Percentiles rank a stretch among this genome's conserved stretches.
Evolutionary conservation across 1,140 invertebrate genomes (phyloP).

Genomic region (Dendroctonus valens): DNA sequence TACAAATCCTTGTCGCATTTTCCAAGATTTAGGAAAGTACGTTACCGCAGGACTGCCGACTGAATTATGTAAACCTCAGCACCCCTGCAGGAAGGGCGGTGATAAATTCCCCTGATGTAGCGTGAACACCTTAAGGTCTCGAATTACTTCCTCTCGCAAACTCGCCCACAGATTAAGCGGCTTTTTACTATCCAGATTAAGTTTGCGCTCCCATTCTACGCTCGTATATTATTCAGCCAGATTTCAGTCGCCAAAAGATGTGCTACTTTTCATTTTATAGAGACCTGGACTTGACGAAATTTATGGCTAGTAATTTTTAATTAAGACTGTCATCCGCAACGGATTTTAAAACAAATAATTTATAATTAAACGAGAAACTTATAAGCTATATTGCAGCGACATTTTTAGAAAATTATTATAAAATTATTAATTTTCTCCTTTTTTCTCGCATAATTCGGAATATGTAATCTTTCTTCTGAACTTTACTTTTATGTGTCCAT

Average conservation of each 20-base stretch:
- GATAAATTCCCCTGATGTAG: slow-evolving; percentile 17
- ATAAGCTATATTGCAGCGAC: too few relatives aligned
- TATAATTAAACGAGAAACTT: too few relatives aligned
- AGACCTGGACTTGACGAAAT: too few relatives aligned
- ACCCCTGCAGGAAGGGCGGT: slow-evolving; percentile 18
- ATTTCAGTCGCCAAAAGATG: background rate
- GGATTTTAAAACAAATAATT: too few relatives aligned
- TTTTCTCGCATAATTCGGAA: too few relatives aligned
- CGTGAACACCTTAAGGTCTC: slow-evolving; percentile 10
- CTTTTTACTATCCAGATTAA: slow-evolving; percentile 13
- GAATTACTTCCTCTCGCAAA: slow-evolving; percentile 8
- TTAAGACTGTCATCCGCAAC: too few relatives aligned
- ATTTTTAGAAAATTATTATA: too few relatives aligned
- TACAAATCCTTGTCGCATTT: slow-evolving; percentile 17
- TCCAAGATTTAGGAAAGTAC: slow-evolving; percentile 15
- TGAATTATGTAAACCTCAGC: slow-evolving; percentile 24
- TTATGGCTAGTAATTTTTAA: too few relatives aligned
- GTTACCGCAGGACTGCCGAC: slow-evolving; percentile 12
- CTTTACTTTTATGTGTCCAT: too few relatives aligned
- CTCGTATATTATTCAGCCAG: background rate
- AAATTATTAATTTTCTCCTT: too few relatives aligned
- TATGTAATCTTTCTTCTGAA: too few relatives aligned
- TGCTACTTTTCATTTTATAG: too few relatives aligned
- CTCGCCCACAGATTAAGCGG: slow-evolving; percentile 12
- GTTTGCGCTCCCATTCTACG: background rate